A percentile compares a stretch with the other conserved stretches of the same genome.
Conservation (phyloP, 2,797 vertebrate species). For the Pelodytes ibericus region DNA sequence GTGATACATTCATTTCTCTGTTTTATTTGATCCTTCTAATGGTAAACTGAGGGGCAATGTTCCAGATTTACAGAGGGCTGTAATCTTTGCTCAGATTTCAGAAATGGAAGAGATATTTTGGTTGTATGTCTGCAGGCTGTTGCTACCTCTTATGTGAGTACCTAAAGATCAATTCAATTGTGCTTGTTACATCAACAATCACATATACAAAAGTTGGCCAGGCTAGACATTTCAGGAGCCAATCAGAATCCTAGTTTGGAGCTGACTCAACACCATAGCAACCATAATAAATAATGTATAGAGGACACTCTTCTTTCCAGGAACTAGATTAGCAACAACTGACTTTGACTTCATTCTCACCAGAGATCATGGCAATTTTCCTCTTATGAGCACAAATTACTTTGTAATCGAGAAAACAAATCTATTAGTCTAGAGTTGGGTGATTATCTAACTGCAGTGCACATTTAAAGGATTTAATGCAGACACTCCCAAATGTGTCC, state of each 20-base stretch:
- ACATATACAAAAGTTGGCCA: slow-evolving; percentile 31
- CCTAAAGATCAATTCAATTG: slow-evolving; percentile 12
- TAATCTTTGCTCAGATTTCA: not conserved
- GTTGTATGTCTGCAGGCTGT: not conserved
- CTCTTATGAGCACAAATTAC: slow-evolving; percentile 36
- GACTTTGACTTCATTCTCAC: slow-evolving; percentile 35
- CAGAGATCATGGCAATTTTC: slow-evolving; percentile 32
- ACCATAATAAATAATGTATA: slow-evolving; percentile 48
- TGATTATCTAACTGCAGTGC: slow-evolving; percentile 34
- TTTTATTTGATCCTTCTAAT: too few relatives aligned
- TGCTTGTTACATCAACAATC: slow-evolving; percentile 26
- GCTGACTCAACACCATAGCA: slow-evolving; percentile 44
- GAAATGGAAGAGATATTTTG: not conserved
- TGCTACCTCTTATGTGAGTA: slow-evolving; percentile 1
- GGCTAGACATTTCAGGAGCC: slow-evolving; percentile 27
- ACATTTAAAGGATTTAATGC: slow-evolving; percentile 24
- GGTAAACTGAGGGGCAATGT: too few relatives aligned
- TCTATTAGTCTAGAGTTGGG: slow-evolving; percentile 36
- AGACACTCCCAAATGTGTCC: slow-evolving; percentile 1
- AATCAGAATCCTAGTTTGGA: slow-evolving; percentile 42
- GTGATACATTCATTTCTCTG: too few relatives aligned
- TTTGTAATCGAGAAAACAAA: slow-evolving; percentile 36
- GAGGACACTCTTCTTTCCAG: slow-evolving; percentile 43
- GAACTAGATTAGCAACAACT: slow-evolving; percentile 33
- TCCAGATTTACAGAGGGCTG: too few relatives aligned